Conservation (phyloP, 1,140 invertebrate genomes). For the Scaptomyza pallida region DNA sequence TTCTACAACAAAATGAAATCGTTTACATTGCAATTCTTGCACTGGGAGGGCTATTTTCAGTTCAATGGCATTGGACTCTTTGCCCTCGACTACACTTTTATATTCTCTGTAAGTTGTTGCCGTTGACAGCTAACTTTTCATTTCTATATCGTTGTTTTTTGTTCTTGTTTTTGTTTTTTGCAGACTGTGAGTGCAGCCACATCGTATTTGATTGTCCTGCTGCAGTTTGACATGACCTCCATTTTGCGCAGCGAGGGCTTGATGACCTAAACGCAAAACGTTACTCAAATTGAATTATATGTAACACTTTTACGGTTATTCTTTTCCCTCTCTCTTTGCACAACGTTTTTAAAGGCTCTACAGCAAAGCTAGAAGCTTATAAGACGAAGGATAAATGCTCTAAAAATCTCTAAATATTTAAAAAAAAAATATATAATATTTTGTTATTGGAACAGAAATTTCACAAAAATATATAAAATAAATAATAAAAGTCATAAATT, state of each 20-base stretch:
- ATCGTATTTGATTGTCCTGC: conserved; percentile 82
- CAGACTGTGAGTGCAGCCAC: conserved; percentile 83
- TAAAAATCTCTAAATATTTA: too few species aligned
- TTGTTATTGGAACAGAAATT: too few species aligned
- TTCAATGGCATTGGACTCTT: conserved; percentile 83
- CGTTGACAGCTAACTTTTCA: neutral
- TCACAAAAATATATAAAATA: conserved; percentile 17
- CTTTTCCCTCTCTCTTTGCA: neutral
- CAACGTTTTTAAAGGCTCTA: conserved; percentile 23
- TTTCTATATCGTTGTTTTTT: neutral
- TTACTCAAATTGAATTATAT: conserved; percentile 42
- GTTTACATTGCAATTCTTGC: conserved; percentile 80
- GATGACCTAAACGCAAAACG: conserved; percentile 57
- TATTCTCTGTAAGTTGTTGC: conserved; percentile 75
- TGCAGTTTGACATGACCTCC: conserved; percentile 83
- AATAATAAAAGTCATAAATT: too few species aligned
- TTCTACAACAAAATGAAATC: conserved; percentile 84
- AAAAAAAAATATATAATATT: too few species aligned
- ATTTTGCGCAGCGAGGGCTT: conserved; percentile 75
- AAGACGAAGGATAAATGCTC: conserved; percentile 9
- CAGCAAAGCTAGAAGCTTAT: neutral
- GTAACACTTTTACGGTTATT: neutral
- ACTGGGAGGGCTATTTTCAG: conserved; percentile 82
- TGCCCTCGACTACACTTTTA: conserved; percentile 81
- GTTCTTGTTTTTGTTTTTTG: conserved; percentile 29